Conservation (phyloP, 1,140 invertebrate genomes). For the Branchinecta lynchi region DNA sequence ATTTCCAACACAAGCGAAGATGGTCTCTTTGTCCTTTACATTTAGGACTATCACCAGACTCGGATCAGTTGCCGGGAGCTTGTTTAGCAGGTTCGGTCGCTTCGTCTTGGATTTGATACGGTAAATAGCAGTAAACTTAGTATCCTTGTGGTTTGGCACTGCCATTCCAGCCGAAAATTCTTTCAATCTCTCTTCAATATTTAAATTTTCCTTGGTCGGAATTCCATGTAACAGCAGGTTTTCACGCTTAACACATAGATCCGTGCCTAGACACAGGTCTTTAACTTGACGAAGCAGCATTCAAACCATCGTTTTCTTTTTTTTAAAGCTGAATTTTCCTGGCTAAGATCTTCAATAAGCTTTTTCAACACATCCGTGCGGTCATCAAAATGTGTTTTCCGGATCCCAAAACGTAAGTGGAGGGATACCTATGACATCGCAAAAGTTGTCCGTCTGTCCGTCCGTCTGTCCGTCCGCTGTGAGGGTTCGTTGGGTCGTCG, state of each 20-base stretch:
- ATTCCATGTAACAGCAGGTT: constrained; percentile 1
- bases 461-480: no score
- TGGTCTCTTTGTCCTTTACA: background rate
- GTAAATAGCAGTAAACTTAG: background rate
- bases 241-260: background rate
- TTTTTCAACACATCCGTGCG: background rate
- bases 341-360: background rate
- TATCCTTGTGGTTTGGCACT: constrained; percentile 9
- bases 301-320: background rate
- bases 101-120: background rate
- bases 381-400: background rate
- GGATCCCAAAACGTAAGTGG: no score
- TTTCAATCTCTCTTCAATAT: background rate
- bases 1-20: background rate
- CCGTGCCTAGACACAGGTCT: constrained; percentile 1
- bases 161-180: background rate
- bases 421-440: no score
- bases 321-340: constrained; percentile 7
- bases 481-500: no score
- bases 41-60: background rate
- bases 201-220: background rate
- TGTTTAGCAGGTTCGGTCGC: background rate
- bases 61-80: background rate
- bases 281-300: background rate
- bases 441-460: no score